phyloP scores from a whole-genome alignment of 1,140 invertebrate genomes.

The Bombus picipes region DNA sequence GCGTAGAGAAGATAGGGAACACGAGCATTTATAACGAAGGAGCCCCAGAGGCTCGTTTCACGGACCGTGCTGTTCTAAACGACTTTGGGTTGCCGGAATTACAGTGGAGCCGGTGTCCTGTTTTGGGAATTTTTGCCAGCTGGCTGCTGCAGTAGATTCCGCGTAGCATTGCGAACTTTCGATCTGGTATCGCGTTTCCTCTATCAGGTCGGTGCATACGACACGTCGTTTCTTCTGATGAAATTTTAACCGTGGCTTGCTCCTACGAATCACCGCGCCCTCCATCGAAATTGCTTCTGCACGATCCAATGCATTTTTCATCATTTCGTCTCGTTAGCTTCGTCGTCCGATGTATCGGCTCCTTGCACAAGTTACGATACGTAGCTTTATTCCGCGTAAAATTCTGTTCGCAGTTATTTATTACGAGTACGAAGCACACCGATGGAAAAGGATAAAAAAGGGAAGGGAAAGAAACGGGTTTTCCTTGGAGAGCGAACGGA shows the following conservation, averaged over 20 bases:
- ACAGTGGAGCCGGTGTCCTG: background rate
- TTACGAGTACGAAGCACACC: background rate
- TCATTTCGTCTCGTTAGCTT: background rate
- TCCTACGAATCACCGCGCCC: background rate
- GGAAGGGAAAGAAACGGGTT: too few relatives aligned
- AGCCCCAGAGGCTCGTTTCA: background rate
- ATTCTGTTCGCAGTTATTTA: background rate
- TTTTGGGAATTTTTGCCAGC: conserved; percentile 7
- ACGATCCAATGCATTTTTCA: background rate
- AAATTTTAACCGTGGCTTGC: background rate
- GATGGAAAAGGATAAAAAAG: too few relatives aligned
- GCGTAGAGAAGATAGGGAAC: background rate
- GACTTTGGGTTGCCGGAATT: background rate
- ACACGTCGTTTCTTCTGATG: background rate
- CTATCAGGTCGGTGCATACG: background rate
- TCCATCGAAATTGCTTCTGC: background rate
- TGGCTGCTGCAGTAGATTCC: background rate
- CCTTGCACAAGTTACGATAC: background rate
- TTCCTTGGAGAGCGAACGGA: too few relatives aligned
- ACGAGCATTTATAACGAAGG: background rate
- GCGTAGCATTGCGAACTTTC: background rate
- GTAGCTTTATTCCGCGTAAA: background rate
- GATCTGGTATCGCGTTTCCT: background rate
- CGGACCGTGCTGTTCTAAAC: background rate
- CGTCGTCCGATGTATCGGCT: background rate